Base-by-base conservation (phyloP, 1,140 invertebrate genomes). In the Drosophila parvula region DNA sequence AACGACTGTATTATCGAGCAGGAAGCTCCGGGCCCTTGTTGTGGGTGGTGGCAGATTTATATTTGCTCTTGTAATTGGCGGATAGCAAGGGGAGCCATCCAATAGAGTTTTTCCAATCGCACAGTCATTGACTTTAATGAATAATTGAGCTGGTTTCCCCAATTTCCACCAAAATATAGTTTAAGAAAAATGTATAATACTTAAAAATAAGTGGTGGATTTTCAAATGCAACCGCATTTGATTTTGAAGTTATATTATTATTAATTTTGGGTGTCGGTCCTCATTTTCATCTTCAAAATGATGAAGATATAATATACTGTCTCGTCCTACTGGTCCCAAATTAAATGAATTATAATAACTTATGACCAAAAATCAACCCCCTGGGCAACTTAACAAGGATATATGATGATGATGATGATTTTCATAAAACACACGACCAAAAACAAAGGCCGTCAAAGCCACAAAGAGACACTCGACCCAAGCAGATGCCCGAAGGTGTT, bases 281-380 rank as follows among this genome's bases (percentile, higher is more conserved):
- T 27, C 28, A 56, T 27, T 32, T 50, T 50, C 28, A 67, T n/a
- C 45, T 32, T 6, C 11, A 78, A 28, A 51, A 78, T 76, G 82
- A 86, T 79, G 59, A 85, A 79, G 73, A 62, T 68, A 60, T 76
- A 60, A 70, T 62, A 62, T 86, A 81, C 56, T 77, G 81, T 61
- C 56, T 79, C 82, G 32, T 60, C 30, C 60, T 68, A 81, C 82
- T 81, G 78, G 82, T 81, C 70, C 40, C 36, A 47, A 79, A 79
- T 63, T 76, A 79, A 88, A 79, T 86, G 75, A 76, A 82, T 86
- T 86, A 86, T 65, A 86, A 86, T 88, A 84, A 88, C 86, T 88
- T 82, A 82, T 86, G 65, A 65, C 68, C 41, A 58, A 77, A 64
- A 74, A 62, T 69, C 50, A 80, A 73, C 70, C 79, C 83, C 79